A percentile compares a stretch with the other conserved stretches of the same genome.
Evolutionary conservation across 2,797 vertebrate species (phyloP).

Genomic region (Caiman crocodilus): DNA sequence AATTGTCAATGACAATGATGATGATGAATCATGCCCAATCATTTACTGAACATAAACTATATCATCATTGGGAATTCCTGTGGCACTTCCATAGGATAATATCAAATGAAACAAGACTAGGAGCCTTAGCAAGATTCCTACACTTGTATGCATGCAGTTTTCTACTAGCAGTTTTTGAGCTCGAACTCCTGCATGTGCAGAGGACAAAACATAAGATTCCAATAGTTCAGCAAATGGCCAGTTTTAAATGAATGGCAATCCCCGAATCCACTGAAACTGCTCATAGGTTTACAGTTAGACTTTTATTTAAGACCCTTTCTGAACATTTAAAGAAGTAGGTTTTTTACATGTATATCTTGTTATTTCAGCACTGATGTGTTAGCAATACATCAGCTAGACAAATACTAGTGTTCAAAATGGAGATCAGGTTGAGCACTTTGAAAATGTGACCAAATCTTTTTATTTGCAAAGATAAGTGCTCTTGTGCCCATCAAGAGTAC

Average conservation of each 20-base stretch:
- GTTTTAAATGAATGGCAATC: not conserved
- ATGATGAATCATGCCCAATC: too few species aligned
- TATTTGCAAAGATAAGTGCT: not conserved
- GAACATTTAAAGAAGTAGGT: fast-evolving
- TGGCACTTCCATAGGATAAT: too few species aligned
- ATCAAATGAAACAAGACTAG: not conserved
- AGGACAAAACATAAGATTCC: not conserved
- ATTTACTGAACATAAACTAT: too few species aligned
- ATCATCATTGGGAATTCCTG: too few species aligned
- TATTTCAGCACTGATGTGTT: not conserved
- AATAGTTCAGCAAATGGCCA: not conserved
- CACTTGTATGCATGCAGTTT: not conserved
- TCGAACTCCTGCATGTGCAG: fast-evolving
- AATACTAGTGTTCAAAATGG: not conserved
- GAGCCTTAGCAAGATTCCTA: not conserved
- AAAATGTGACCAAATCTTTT: not conserved
- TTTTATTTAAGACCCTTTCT: not conserved
- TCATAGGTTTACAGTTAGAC: not conserved
- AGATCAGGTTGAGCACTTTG: not conserved
- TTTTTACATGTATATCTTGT: not conserved
- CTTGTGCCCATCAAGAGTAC: not conserved
- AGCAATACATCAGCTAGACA: not conserved
- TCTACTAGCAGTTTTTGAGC: not conserved
- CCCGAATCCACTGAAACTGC: not conserved
- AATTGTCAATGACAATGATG: too few species aligned